Conservation (phyloP, 2,797 vertebrate species). For the Brachyalestes nurse region DNA sequence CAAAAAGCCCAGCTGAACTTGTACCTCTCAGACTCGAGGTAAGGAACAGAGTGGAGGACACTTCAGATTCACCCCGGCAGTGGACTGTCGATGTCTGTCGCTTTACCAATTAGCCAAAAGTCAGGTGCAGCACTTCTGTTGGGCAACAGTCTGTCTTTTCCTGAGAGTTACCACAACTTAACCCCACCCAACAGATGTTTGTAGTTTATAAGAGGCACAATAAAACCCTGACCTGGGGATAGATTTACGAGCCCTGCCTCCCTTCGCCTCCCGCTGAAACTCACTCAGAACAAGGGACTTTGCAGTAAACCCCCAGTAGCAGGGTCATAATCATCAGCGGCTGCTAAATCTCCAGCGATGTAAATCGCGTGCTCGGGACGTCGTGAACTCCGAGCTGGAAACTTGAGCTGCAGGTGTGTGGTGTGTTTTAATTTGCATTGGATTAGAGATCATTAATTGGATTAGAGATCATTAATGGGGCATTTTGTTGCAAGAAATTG, state of each 20-base stretch:
- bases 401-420: constrained; percentile 18
- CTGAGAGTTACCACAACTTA: constrained; percentile 65
- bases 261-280: constrained; percentile 4
- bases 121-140: constrained; percentile 49
- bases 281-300: constrained; percentile 13
- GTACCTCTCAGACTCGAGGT: background rate
- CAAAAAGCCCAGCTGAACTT: no score
- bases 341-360: background rate
- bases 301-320: constrained; percentile 21
- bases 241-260: constrained; percentile 45
- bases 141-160: constrained; percentile 71
- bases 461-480: constrained; percentile 21
- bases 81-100: background rate
- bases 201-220: constrained; percentile 68
- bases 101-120: background rate
- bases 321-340: constrained; percentile 20
- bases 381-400: background rate
- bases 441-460: constrained; percentile 21
- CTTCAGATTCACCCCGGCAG: background rate
- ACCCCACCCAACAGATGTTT: constrained; percentile 68
- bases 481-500: constrained; percentile 21
- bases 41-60: background rate
- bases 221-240: constrained; percentile 63
- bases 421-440: constrained; percentile 10
- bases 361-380: background rate